A percentile compares a stretch with the other conserved stretches of the same genome.
These are phyloP conservation scores for Tridacna crocea DNA, from an alignment of 2,888 invertebrate species.

Conservation along the genomic window DNA sequence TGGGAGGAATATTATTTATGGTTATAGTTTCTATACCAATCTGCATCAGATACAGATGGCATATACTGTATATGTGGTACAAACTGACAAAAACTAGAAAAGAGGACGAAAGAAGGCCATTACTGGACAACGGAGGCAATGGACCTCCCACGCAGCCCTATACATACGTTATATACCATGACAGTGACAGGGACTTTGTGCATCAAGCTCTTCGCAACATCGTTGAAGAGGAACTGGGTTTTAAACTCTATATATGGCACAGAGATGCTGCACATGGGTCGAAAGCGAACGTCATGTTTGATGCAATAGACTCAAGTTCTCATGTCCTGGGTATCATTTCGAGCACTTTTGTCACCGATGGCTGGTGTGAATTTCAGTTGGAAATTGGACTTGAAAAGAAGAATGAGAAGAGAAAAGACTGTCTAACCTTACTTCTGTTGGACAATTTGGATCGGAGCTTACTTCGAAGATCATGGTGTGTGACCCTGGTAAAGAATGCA, in stretches of 20 bases:
- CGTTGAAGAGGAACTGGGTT: constrained; percentile 22
- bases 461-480: constrained; percentile 35
- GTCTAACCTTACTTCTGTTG: constrained; percentile 40
- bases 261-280: constrained; percentile 15
- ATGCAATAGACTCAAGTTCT: constrained; percentile 46
- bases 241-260: constrained; percentile 32
- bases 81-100: background rate
- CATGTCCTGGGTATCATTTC: constrained; percentile 51
- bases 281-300: constrained; percentile 41
- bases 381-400: constrained; percentile 35
- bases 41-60: constrained; percentile 26
- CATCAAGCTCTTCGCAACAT: background rate
- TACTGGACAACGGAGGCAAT: background rate
- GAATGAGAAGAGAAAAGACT: constrained; percentile 25
- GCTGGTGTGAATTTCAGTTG: constrained; percentile 61
- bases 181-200: constrained; percentile 20
- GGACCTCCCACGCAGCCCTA: background rate
- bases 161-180: constrained; percentile 34
- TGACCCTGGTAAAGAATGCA: constrained; percentile 29
- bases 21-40: background rate
- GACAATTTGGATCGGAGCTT: constrained; percentile 25
- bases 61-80: constrained; percentile 29
- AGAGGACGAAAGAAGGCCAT: background rate
- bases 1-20: background rate
- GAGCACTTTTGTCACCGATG: constrained; percentile 43